Percentiles rank a stretch among this genome's conserved stretches.
These are phyloP conservation scores for Drosophila nebulosa DNA, from an alignment of 1,140 invertebrate species.

Conservation along the genomic window DNA sequence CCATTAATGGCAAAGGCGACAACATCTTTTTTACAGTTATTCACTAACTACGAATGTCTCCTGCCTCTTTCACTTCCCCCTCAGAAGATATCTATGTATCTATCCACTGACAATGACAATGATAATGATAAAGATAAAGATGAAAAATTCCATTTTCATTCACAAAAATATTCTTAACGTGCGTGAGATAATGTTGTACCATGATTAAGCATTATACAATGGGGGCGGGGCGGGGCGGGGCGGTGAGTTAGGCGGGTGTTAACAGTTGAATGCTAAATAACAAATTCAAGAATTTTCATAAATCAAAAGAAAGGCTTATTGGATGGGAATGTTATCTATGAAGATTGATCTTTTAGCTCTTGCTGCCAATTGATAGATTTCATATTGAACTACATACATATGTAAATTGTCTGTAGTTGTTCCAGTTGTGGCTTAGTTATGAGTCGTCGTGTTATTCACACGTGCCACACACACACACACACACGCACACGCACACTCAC, in stretches of 20 bases:
- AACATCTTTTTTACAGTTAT: conserved; percentile 7
- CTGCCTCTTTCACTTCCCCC: background rate
- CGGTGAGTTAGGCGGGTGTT: too few relatives aligned
- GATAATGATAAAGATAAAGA: background rate
- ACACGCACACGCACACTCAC: background rate
- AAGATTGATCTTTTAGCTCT: too few relatives aligned
- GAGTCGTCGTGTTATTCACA: background rate
- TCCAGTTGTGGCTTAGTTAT: background rate
- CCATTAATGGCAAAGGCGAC: conserved; percentile 8
- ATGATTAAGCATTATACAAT: background rate
- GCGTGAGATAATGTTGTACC: background rate
- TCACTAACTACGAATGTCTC: background rate
- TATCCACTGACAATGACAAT: background rate
- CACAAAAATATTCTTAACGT: background rate
- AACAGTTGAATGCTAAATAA: too few relatives aligned
- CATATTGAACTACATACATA: too few relatives aligned
- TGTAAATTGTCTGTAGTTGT: too few relatives aligned
- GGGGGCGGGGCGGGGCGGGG: too few relatives aligned
- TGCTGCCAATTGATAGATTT: too few relatives aligned
- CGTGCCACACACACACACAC: background rate
- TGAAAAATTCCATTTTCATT: background rate
- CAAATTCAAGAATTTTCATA: too few relatives aligned
- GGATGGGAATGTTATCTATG: too few relatives aligned
- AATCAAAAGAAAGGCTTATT: too few relatives aligned
- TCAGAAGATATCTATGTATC: background rate